A percentile compares a stretch with the other conserved stretches of the same genome.
phyloP scores from a whole-genome alignment of 2,113 vertebrate genomes.

The Poeciliopsis turrubarensis region DNA sequence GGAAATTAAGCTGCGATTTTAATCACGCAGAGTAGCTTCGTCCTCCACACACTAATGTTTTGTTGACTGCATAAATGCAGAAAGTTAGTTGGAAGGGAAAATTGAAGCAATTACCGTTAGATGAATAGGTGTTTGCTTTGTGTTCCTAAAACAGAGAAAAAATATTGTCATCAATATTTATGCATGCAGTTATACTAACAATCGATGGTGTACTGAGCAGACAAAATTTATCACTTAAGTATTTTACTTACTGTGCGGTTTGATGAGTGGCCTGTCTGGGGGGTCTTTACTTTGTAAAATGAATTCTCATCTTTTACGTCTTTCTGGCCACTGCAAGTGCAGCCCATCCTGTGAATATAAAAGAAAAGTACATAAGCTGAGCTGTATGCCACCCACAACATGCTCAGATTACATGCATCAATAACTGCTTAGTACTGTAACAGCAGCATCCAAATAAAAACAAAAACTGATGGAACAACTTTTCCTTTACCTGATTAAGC shows the following conservation, averaged over 20 bases:
- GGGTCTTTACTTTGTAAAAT: constrained; percentile 35
- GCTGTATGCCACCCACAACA: not conserved
- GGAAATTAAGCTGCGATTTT: constrained; percentile 57
- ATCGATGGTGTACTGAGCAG: not conserved
- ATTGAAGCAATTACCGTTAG: constrained; percentile 48
- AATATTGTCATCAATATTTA: not conserved
- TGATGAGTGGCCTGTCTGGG: not conserved
- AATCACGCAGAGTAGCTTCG: constrained; percentile 21
- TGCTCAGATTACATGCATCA: not conserved
- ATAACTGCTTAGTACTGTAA: not conserved
- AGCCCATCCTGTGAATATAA: constrained; percentile 76
- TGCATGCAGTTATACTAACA: not conserved
- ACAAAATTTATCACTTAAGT: no score
- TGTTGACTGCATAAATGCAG: not conserved
- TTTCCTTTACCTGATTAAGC: constrained; percentile 60
- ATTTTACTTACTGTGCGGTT: constrained; percentile 58
- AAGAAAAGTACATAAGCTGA: not conserved
- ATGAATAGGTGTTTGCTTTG: constrained; percentile 9
- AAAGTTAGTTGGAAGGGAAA: not conserved
- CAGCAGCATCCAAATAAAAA: not conserved
- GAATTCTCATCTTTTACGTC: constrained; percentile 8
- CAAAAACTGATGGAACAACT: not conserved
- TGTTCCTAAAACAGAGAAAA: constrained; percentile 41
- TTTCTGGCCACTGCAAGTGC: constrained; percentile 71
- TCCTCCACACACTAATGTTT: constrained; percentile 4